phyloP scores from a whole-genome alignment of 2,113 vertebrate species.

The Manacus vitellinus region DNA sequence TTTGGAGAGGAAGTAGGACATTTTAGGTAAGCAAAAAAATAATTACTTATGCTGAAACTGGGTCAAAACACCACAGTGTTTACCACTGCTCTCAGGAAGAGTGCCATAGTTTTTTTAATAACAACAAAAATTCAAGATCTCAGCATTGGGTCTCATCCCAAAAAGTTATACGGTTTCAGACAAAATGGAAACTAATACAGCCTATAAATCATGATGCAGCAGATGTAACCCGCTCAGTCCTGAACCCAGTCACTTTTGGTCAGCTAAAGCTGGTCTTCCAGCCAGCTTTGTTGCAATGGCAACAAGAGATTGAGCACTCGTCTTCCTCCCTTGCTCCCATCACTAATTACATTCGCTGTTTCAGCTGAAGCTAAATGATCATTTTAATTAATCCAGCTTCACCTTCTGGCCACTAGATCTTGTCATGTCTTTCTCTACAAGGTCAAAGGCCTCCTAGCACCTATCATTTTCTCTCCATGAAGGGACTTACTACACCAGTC shows the following conservation, averaged over 20 bases:
- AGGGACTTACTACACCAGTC: background rate
- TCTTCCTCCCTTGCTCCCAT: background rate
- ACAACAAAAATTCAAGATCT: conserved; percentile 22
- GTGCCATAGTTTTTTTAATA: conserved; percentile 35
- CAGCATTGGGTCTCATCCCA: conserved; percentile 43
- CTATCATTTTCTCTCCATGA: background rate
- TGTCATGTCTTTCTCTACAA: background rate
- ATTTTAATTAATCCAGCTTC: background rate
- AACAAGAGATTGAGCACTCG: background rate
- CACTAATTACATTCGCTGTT: background rate
- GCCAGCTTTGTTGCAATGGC: background rate
- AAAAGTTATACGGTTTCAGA: conserved; percentile 10
- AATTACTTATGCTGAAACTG: conserved; percentile 17
- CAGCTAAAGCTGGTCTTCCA: background rate
- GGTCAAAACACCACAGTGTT: conserved; percentile 30
- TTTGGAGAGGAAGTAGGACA: conserved; percentile 4
- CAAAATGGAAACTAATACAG: background rate
- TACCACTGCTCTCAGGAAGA: conserved; percentile 19
- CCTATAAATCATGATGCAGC: background rate
- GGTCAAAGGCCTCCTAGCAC: background rate
- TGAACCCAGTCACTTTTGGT: background rate
- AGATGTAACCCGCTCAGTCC: background rate
- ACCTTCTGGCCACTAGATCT: background rate
- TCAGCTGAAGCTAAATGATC: background rate
- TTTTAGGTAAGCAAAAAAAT: conserved; percentile 16